Percentiles rank a stretch among this genome's conserved stretches.
These are phyloP conservation scores for Brachyistius frenatus DNA, from an alignment of 2,113 vertebrate genomes.

Conservation along the genomic window DNA sequence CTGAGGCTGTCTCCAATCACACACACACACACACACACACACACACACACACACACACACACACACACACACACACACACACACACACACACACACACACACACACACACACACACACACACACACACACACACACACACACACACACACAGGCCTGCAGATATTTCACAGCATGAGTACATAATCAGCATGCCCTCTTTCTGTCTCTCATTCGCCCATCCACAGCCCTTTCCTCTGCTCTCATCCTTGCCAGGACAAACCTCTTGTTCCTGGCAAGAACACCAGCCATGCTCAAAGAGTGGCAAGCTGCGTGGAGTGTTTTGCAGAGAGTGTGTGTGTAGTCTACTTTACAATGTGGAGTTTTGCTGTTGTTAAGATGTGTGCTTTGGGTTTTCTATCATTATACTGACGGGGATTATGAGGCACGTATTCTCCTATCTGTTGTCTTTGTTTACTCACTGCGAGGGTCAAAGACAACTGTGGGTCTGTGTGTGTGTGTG, in stretches of 20 bases:
- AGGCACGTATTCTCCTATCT: not conserved
- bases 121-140: not conserved
- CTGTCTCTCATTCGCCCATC: constrained; percentile 44
- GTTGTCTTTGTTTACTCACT: constrained; percentile 12
- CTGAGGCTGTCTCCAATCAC: not conserved
- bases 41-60: not conserved
- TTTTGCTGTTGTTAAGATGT: constrained; percentile 24
- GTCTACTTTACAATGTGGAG: not conserved
- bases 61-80: not conserved
- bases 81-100: no score
- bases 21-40: not conserved
- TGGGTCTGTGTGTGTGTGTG: not conserved
- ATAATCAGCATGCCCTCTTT: constrained; percentile 64
- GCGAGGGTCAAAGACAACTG: not conserved
- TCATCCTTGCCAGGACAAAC: constrained; percentile 60
- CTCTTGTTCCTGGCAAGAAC: constrained; percentile 63
- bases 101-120: not conserved
- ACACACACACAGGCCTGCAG: constrained; percentile 14
- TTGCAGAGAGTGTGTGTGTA: constrained; percentile 10
- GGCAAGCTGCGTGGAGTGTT: constrained; percentile 33
- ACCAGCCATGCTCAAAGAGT: constrained; percentile 29
- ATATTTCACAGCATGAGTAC: constrained; percentile 53
- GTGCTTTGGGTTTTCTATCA: constrained; percentile 14
- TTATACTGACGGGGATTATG: constrained; percentile 13
- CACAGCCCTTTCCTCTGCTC: constrained; percentile 45